Percentiles rank a stretch among this genome's conserved stretches.
phyloP scores from a whole-genome alignment of 2,888 invertebrate species.

The Athalia circularis region DNA sequence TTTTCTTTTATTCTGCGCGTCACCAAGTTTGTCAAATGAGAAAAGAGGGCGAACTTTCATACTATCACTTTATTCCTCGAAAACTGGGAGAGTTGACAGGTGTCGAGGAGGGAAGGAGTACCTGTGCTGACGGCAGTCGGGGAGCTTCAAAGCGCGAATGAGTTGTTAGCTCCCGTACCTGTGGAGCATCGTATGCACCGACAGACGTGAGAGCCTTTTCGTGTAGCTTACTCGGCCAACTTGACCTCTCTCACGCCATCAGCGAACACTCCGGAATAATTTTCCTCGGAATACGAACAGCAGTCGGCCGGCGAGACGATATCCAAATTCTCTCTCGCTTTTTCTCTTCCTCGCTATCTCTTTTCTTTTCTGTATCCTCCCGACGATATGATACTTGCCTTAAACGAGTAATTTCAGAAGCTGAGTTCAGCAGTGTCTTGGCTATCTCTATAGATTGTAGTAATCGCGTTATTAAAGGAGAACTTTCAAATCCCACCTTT shows the following conservation, averaged over 20 bases:
- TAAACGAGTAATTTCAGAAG: no score
- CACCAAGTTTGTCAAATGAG: background rate
- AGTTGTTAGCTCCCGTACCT: conserved; percentile 13
- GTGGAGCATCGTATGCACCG: conserved; percentile 36
- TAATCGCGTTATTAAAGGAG: no score
- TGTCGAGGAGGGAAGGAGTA: background rate
- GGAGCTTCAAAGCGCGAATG: background rate
- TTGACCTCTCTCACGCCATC: conserved; percentile 15
- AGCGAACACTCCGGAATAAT: conserved; percentile 27
- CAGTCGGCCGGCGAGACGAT: background rate
- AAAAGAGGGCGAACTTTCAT: background rate
- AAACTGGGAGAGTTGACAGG: conserved; percentile 1
- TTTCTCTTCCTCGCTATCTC: conserved; percentile 9
- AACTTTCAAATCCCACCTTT: no score
- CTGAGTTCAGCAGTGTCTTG: no score
- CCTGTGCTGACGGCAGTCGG: background rate
- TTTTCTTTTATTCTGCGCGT: background rate
- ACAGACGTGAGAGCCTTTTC: conserved; percentile 35
- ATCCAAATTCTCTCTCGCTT: conserved; percentile 8
- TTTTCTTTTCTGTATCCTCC: no score
- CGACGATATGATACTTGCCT: no score
- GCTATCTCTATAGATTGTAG: no score
- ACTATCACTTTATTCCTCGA: background rate
- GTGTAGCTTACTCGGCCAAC: conserved; percentile 15
- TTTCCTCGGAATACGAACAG: conserved; percentile 24